Conservation (phyloP, 2,797 vertebrate genomes). For the Phyllotis vaccarum region DNA sequence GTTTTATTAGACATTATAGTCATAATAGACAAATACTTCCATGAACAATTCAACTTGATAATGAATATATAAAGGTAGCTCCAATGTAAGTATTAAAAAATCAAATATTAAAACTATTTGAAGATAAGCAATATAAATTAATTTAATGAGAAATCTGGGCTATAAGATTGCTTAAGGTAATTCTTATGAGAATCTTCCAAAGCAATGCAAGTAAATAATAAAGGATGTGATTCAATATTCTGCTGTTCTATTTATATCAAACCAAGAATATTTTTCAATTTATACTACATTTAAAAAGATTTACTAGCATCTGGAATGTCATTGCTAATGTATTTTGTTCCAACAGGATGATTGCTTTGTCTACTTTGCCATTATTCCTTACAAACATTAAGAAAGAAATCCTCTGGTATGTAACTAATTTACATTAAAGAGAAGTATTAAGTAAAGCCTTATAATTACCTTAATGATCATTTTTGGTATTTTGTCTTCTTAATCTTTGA, state of each 20-base stretch:
- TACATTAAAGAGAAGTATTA: background rate
- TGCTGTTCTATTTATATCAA: background rate
- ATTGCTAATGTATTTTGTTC: background rate
- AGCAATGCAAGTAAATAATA: background rate
- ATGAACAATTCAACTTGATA: background rate
- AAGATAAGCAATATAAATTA: constrained; percentile 10
- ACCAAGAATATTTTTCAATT: background rate
- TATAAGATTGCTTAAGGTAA: background rate
- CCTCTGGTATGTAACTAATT: background rate
- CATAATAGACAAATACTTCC: background rate
- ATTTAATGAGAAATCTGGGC: background rate
- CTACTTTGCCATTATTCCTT: background rate
- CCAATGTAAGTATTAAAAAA: background rate
- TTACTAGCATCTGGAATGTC: background rate
- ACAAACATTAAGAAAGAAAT: background rate
- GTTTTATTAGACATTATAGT: background rate
- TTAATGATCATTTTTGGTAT: background rate
- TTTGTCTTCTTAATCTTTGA: background rate
- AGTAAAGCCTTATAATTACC: background rate
- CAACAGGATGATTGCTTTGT: background rate
- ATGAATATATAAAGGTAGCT: background rate
- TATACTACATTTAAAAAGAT: background rate
- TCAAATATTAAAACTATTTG: background rate
- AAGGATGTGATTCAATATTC: background rate
- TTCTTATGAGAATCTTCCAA: background rate